Evolutionary conservation across 2,888 invertebrate genomes (phyloP), one percentile per base, ranked within the genome.

Genomic region (Pandemis corylana): DNA sequence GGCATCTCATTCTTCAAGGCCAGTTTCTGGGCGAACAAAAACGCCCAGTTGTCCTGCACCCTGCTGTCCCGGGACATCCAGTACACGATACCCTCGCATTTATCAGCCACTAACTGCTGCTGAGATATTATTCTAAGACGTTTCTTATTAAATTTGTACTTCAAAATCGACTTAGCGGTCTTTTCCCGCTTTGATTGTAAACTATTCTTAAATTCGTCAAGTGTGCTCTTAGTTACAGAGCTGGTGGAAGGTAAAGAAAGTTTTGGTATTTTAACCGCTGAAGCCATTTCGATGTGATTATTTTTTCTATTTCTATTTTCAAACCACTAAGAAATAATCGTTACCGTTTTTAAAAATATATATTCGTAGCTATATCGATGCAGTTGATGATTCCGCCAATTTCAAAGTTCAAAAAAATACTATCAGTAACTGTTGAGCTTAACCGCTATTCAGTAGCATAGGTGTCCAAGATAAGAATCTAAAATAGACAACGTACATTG

Each of bases 21-120:
- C 71, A 97, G 90, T 84, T 97, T 96, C 89, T 98, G 98, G 0
- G 98, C 97, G 87, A 97, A 98, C 0, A 98, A 89, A 80, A 98
- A 95, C 0, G 98, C 97, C 98, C 98, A 98, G 86, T 98, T 98
- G 86, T 98, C 98, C 90, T 98, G 97, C 13, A 98, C 96, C 79
- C 98, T 94, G 79, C 96, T 96, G 90, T 98, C 98, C 70, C 98
- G 94, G 1, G 97, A 97, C 98, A 98, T 98, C 98, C 98, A 98
- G 87, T 98, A 98, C 1, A 97, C 92, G 68, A 97, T 94, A 2
- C 95, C 96, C 70, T 96, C 95, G 36, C 95, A 91, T 10, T 92
- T 84, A 74, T 95, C 95, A 68, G 95, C 93, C 20, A 97, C 96
- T 81, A 96, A 95, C 78, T 95, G 95, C 69, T 93, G 95, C 28